Conservation (phyloP, 2,797 vertebrate genomes). For the Ctenopoma multispine region DNA sequence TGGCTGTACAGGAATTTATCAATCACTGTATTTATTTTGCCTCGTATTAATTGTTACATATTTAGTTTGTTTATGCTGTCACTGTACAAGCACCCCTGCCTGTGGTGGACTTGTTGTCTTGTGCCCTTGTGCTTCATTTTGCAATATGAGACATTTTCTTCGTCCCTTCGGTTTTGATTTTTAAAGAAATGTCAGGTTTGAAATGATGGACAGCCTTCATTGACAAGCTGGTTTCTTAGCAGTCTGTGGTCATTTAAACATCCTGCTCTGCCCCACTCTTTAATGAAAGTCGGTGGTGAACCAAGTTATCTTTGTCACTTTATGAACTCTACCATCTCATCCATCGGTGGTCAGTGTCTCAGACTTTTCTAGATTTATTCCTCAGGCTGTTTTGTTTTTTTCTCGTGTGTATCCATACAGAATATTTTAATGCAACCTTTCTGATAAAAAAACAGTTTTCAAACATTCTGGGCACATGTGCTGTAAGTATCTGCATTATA, state of each 20-base stretch:
- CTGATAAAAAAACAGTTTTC: not conserved
- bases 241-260: constrained; percentile 9
- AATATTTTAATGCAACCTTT: not conserved
- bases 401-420: not conserved
- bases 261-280: not conserved
- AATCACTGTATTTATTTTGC: constrained; percentile 61
- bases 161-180: not conserved
- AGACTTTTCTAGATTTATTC: not conserved
- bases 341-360: constrained; percentile 1
- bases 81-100: not conserved
- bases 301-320: not conserved
- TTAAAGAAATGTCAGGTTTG: not conserved
- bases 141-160: constrained; percentile 2
- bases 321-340: not conserved
- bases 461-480: constrained; percentile 14
- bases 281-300: not conserved
- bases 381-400: not conserved
- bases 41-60: constrained; percentile 21
- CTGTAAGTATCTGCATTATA: constrained; percentile 44
- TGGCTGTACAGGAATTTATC: constrained; percentile 34
- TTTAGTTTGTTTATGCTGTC: constrained; percentile 20
- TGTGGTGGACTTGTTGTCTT: constrained; percentile 18
- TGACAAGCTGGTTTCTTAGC: not conserved
- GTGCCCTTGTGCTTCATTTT: constrained; percentile 13
- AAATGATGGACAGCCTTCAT: not conserved